A percentile compares a stretch with the other conserved stretches of the same genome.
Evolutionary conservation across 2,113 vertebrate species (phyloP).

Genomic region (Semnornis frantzii): DNA sequence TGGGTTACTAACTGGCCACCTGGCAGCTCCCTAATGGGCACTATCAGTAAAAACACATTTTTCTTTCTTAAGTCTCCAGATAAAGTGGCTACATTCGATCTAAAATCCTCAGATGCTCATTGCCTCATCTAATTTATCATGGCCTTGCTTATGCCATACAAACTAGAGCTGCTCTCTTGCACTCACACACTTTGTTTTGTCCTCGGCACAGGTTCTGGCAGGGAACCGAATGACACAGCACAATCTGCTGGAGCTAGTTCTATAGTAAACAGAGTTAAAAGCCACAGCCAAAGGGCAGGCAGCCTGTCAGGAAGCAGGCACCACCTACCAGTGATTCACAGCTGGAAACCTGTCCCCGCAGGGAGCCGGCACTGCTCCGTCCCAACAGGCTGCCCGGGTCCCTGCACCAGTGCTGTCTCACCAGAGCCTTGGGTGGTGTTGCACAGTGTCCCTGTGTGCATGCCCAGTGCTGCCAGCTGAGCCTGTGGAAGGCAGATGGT

Average conservation of each 20-base stretch:
- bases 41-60: slow-evolving; percentile 12
- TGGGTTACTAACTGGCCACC: slow-evolving; percentile 31
- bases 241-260: slow-evolving; percentile 24
- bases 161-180: background rate
- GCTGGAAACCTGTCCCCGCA: fast-evolving
- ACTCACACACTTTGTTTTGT: background rate
- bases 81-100: slow-evolving; percentile 26
- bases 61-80: slow-evolving; percentile 1
- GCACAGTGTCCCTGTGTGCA: fast-evolving
- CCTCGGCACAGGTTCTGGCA: background rate
- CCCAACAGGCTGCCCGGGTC: fast-evolving
- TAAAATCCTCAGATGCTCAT: slow-evolving; percentile 3
- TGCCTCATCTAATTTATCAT: background rate
- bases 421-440: background rate
- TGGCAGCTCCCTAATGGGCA: slow-evolving; percentile 30
- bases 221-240: slow-evolving; percentile 46
- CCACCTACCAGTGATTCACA: fast-evolving
- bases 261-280: slow-evolving; percentile 47
- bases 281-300: background rate
- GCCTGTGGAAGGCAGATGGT: fast-evolving
- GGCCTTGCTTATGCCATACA: background rate
- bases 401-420: fast-evolving
- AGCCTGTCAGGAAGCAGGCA: background rate
- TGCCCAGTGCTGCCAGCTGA: fast-evolving
- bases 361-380: fast-evolving